A percentile compares a stretch with the other conserved stretches of the same genome.
These are phyloP conservation scores for Eutrigla gurnardus DNA, from an alignment of 2,797 vertebrate species.

Conservation along the genomic window DNA sequence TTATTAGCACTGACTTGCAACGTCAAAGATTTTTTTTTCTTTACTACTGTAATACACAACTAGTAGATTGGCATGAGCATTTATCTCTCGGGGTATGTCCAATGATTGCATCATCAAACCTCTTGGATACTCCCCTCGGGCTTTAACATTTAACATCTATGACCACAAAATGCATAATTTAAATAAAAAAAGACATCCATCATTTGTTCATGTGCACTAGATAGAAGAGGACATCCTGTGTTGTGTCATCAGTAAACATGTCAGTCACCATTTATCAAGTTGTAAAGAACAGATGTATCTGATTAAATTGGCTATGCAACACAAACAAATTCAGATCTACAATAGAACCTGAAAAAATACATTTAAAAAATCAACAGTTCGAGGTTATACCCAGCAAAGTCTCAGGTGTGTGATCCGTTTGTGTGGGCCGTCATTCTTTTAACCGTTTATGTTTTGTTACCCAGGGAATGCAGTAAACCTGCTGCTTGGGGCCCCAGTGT, in stretches of 20 bases:
- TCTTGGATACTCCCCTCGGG: background rate
- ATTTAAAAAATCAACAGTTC: background rate
- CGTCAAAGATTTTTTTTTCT: background rate
- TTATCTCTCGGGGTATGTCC: background rate
- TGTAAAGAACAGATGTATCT: constrained; percentile 5
- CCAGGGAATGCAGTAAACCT: background rate
- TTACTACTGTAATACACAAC: background rate
- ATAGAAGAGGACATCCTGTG: background rate
- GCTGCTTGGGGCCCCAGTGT: background rate
- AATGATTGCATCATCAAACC: background rate
- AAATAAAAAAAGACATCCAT: background rate
- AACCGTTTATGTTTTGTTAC: constrained; percentile 21
- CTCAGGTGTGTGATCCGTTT: background rate
- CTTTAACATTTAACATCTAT: background rate
- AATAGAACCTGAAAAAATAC: background rate
- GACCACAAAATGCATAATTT: background rate
- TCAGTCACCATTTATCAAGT: background rate
- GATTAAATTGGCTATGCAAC: background rate
- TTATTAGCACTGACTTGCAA: background rate
- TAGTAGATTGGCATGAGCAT: background rate
- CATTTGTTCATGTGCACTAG: background rate
- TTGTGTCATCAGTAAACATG: background rate
- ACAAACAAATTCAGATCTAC: background rate
- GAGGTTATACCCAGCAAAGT: background rate
- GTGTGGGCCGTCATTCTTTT: constrained; percentile 6